Evolutionary conservation across 2,797 vertebrate genomes (phyloP).

Genomic region (Sylvia borin): DNA sequence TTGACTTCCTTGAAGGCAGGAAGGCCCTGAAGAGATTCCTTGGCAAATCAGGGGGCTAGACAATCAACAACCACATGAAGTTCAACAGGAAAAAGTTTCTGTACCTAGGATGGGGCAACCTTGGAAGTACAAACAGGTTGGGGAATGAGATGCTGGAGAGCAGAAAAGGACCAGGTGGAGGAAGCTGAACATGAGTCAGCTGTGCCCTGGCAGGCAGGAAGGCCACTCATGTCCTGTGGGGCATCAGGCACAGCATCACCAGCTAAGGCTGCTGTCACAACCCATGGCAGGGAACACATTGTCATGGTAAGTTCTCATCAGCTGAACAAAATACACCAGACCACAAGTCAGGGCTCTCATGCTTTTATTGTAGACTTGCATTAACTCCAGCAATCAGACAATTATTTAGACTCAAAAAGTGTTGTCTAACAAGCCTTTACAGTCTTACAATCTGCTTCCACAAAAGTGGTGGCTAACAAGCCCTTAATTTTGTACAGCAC

Average conservation of each 20-base stretch:
- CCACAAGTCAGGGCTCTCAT: accelerated
- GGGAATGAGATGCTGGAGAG: not conserved
- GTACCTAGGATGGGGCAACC: not conserved
- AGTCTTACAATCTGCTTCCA: not conserved
- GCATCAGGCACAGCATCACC: accelerated
- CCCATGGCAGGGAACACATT: accelerated
- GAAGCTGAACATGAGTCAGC: not conserved
- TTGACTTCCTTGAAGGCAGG: not conserved
- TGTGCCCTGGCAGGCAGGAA: not conserved
- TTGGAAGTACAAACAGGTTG: no score
- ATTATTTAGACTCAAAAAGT: not conserved
- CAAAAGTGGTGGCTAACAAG: not conserved
- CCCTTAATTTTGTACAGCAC: not conserved
- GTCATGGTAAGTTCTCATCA: not conserved
- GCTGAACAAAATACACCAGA: not conserved
- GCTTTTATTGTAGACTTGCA: not conserved
- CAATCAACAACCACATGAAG: not conserved
- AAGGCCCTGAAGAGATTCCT: not conserved
- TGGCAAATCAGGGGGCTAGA: not conserved
- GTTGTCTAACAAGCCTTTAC: not conserved
- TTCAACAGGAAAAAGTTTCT: not conserved
- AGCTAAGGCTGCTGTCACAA: not conserved
- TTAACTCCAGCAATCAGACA: not conserved
- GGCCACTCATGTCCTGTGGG: accelerated
- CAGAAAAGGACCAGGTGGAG: not conserved